A percentile compares a stretch with the other conserved stretches of the same genome.
These are phyloP conservation scores for Merluccius polli DNA, from an alignment of 2,797 vertebrate species.

Conservation along the genomic window DNA sequence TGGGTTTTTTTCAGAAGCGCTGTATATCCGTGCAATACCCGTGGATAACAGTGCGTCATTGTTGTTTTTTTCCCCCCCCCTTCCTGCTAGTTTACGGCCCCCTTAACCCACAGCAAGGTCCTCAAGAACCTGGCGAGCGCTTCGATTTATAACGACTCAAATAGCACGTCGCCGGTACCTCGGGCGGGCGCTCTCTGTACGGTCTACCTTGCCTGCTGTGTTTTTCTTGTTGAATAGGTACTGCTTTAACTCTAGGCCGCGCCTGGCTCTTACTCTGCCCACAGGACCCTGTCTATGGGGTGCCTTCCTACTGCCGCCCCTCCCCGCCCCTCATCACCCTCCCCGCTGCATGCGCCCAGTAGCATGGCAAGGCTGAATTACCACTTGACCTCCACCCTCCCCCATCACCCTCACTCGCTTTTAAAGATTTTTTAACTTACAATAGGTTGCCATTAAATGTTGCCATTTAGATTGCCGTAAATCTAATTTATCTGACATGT, in stretches of 20 bases:
- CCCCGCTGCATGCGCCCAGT: conserved; percentile 64
- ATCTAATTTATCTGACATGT: conserved; percentile 54
- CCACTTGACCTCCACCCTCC: conserved; percentile 40
- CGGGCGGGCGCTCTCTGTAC: neutral
- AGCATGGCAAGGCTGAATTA: conserved; percentile 62
- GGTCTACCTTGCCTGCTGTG: neutral
- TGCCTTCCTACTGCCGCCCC: conserved; percentile 39
- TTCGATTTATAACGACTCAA: neutral
- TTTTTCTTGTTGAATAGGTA: neutral
- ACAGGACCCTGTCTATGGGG: neutral
- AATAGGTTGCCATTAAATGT: conserved; percentile 62
- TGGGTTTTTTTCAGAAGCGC: conserved; percentile 47
- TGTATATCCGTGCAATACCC: conserved; percentile 38
- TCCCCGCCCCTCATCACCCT: conserved; percentile 60
- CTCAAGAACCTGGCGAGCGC: neutral
- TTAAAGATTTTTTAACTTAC: conserved; percentile 37
- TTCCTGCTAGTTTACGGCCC: neutral
- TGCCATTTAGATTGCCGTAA: conserved; percentile 61
- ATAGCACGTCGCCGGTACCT: too few relatives aligned
- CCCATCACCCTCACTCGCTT: conserved; percentile 58
- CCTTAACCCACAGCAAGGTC: neutral
- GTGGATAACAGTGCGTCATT: neutral
- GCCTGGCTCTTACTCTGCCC: neutral
- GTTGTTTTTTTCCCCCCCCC: neutral
- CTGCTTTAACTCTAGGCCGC: neutral